A percentile compares a stretch with the other conserved stretches of the same genome.
Conservation (phyloP, 2,888 invertebrate species). For the Megastigmus dorsalis region DNA sequence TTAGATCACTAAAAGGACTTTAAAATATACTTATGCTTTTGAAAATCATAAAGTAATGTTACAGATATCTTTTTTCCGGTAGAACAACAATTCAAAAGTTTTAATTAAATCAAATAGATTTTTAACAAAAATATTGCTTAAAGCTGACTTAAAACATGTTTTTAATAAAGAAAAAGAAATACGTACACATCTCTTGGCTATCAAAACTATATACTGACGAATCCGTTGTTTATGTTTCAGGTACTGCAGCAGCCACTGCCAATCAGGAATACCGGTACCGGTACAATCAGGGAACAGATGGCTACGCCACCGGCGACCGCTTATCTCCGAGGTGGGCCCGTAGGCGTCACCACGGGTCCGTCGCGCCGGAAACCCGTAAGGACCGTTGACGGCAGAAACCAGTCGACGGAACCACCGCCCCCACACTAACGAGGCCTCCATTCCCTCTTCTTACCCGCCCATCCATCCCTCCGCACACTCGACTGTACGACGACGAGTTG, state of each 20-base stretch:
- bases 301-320: conserved; percentile 66
- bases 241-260: conserved; percentile 72
- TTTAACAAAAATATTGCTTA: no score
- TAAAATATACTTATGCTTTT: no score
- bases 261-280: conserved; percentile 71
- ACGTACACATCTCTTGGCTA: no score
- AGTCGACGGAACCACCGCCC: conserved; percentile 75
- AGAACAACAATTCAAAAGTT: no score
- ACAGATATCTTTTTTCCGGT: no score
- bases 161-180: no score
- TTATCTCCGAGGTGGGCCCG: conserved; percentile 70
- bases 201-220: no score
- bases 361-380: conserved; percentile 75
- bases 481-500: conserved; percentile 23
- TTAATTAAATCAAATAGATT: no score
- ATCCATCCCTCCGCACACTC: conserved; percentile 11
- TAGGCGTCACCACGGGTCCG: conserved; percentile 70
- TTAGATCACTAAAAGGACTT: no score
- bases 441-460: conserved; percentile 57
- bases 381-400: conserved; percentile 74
- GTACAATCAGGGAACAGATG: conserved; percentile 72
- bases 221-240: conserved; percentile 56
- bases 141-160: no score
- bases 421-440: conserved; percentile 73
- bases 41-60: no score